Conservation (phyloP, 1,140 invertebrate species). For the Cephus cinctus region DNA sequence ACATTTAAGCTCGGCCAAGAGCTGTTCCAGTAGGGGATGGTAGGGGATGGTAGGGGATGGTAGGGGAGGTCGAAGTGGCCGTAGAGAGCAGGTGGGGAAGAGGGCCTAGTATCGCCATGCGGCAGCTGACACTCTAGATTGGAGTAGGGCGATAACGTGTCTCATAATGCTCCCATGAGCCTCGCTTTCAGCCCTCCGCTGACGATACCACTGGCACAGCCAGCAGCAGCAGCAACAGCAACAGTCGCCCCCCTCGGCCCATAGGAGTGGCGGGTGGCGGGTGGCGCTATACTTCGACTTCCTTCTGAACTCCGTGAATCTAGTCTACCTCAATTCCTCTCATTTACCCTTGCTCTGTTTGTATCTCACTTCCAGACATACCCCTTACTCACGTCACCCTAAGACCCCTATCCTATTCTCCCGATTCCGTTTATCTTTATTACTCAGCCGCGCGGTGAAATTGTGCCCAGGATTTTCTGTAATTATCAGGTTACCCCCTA, state of each 20-base stretch:
- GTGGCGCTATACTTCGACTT: no score
- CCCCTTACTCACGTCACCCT: not conserved
- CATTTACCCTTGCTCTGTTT: not conserved
- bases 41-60: slow-evolving; percentile 9
- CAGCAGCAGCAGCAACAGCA: no score
- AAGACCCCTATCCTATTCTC: no score
- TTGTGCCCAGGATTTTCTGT: slow-evolving; percentile 7
- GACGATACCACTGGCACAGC: no score
- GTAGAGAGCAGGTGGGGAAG: slow-evolving; percentile 15
- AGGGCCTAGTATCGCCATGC: slow-evolving; percentile 15
- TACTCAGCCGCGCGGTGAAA: slow-evolving; percentile 18
- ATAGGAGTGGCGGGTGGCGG: no score
- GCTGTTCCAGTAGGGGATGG: not conserved
- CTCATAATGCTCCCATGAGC: slow-evolving; percentile 15
- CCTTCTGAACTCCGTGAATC: not conserved
- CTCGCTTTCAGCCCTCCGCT: not conserved
- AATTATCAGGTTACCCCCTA: slow-evolving; percentile 24
- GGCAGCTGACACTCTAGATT: slow-evolving; percentile 25
- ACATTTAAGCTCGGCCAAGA: no score
- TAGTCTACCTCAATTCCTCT: not conserved
- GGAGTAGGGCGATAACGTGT: slow-evolving; percentile 23
- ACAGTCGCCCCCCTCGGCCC: no score
- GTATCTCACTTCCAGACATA: not conserved
- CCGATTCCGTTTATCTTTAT: slow-evolving; percentile 35
- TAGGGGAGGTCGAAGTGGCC: slow-evolving; percentile 10